Base-by-base conservation (phyloP, 1,140 invertebrate species). In the Bombus terrestris region DNA sequence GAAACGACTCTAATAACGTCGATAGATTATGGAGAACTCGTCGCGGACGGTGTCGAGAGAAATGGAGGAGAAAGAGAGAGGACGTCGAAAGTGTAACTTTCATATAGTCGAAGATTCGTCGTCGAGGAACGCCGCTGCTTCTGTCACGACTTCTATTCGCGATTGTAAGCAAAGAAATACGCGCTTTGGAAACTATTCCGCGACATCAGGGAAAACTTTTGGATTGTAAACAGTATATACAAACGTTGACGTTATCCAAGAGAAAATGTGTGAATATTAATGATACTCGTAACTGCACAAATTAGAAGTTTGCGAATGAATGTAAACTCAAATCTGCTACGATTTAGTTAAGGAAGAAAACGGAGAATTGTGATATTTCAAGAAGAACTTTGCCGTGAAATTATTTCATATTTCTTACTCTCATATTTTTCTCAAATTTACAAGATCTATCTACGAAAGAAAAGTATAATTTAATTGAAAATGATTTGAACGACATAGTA, bases 21-120 rank as follows among this genome's bases (percentile, higher is more conserved):
- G 69, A 84, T 90, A 84, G 87, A 89, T 90, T 90, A 87, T 76
- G 79, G 80, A 85, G 68, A 64, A 75, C n/a, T 68, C 69, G 39
- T 68, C 57, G 68, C 57, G 71, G 64, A 76, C 64, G 39, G 64
- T 41, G 69, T 69, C 68, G 73, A 69, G 59, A 6, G 5, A 1
- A 28, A 35, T 28, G 25, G 39, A 0, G 6, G 64, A 18, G 10
- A 32, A 43, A 37, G 72, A 57, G 15, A 22, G 69, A 72, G 57
- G 39, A 73, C 43, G 69, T 12, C 18, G 43, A 87, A 86, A 80
- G 75, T 12, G 47, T 25, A 47, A 78, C 62, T 64, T 64, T 64
- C 9, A 25, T 59, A n/a, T 28, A 59, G 9, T 39, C 25, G 66
- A 35, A 59, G 68, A 39, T 43, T 35, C 32, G 66, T 28, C 28